Base-by-base conservation (phyloP, 2,797 vertebrate genomes). In the Nyctalus aviator region DNA sequence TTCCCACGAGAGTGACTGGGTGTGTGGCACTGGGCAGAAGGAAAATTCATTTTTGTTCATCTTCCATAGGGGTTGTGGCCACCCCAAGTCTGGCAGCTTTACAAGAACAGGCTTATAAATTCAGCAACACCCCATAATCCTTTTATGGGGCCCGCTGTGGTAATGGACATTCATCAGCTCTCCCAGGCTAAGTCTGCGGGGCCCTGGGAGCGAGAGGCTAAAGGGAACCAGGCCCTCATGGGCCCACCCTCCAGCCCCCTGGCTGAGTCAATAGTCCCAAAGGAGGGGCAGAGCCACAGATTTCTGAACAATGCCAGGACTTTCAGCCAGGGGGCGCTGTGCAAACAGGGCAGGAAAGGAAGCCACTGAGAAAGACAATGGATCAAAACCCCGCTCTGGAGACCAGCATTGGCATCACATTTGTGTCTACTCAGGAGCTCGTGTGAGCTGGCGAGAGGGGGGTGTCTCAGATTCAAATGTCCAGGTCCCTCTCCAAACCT, bases 31-130 rank as follows among this genome's bases (percentile, higher is more conserved):
- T 41, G 68, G 88, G 91, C 66, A 35, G 89, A 85, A 78, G 92
- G 83, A 90, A 90, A 90, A 81, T 96, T 92, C 48, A 72, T 91
- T 96, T 84, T 23, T 13, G 30, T 87, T 57, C 81, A 83, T 88
- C 94, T 89, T 88, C 83, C 68, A 25, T 18, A 87, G 89, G 53
- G 90, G 25, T 76, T 57, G 73, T 35, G 92, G 93, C 97, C 92
- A 96, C 97, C 92, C 96, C 93, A 93, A 71, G 53, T 62, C 96
- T 96, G 97, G 96, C 96, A 93, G 90, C 87, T 95, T 97, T 96
- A 95, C 86, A 95, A 93, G 92, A 96, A 95, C 92, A 96, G 96
- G 84, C 96, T 96, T 96, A 94, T 97, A 97, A 97, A 97, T 73
- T 97, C 96, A 95, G 94, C 95, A 96, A 96, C 96, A 97, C 95